phyloP scores from a whole-genome alignment of 2,888 invertebrate species.

The Priocnemis perturbator region DNA sequence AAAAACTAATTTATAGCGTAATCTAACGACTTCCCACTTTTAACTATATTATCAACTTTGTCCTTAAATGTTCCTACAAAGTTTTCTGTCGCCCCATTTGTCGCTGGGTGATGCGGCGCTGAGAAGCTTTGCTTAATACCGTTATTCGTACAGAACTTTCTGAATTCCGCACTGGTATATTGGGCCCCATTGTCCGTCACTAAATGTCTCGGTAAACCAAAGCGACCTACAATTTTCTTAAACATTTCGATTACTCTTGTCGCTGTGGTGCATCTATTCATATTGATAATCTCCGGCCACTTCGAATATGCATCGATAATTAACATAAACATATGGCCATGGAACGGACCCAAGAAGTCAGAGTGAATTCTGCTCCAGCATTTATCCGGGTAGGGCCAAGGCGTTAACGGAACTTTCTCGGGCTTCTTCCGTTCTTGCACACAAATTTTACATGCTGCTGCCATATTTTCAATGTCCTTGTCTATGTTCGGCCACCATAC shows the following conservation, averaged over 20 bases:
- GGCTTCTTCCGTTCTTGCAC: conserved; percentile 27
- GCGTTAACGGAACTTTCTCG: not conserved
- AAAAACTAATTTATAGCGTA: not conserved
- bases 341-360: too few species aligned
- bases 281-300: conserved; percentile 1
- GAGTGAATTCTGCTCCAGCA: too few species aligned
- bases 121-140: conserved; percentile 38
- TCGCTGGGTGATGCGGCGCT: conserved; percentile 41
- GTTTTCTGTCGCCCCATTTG: too few species aligned
- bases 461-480: conserved; percentile 11
- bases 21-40: conserved; percentile 18
- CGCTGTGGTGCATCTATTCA: not conserved
- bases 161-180: conserved; percentile 30
- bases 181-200: conserved; percentile 33
- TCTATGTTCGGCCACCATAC: conserved; percentile 45
- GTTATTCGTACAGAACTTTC: conserved; percentile 32
- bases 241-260: not conserved
- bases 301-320: conserved; percentile 1
- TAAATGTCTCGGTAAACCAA: conserved; percentile 24
- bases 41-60: too few species aligned
- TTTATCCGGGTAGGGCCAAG: too few species aligned
- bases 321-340: not conserved
- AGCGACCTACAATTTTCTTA: not conserved
- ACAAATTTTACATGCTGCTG: conserved; percentile 34
- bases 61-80: too few species aligned